Evolutionary conservation across 2,888 invertebrate species (phyloP).

Genomic region (Drosophila tanythrix): DNA sequence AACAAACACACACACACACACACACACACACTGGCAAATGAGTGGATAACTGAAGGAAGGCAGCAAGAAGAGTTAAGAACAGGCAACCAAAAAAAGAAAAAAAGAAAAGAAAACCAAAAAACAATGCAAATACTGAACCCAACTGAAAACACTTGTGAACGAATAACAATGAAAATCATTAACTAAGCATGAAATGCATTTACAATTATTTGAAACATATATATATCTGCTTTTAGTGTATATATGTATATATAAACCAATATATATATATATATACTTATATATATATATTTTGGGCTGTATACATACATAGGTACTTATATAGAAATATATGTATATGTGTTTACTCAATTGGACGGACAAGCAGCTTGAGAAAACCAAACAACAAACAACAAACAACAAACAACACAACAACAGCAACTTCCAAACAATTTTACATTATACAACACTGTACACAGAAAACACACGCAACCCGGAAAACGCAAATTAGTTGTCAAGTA

Average conservation of each 20-base stretch:
- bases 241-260: constrained; percentile 28
- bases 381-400: constrained; percentile 16
- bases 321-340: constrained; percentile 29
- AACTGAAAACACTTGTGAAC: constrained; percentile 54
- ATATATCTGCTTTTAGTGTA: constrained; percentile 27
- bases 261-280: constrained; percentile 33
- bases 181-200: constrained; percentile 78
- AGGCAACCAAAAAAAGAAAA: neutral
- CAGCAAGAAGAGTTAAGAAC: neutral
- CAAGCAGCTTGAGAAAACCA: constrained; percentile 14
- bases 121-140: constrained; percentile 52
- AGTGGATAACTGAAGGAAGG: neutral
- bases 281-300: constrained; percentile 28
- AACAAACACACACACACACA: neutral
- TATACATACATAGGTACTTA: constrained; percentile 25
- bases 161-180: constrained; percentile 64
- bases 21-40: constrained; percentile 9
- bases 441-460: constrained; percentile 12
- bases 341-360: constrained; percentile 30
- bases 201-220: constrained; percentile 53
- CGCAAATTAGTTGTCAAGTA: constrained; percentile 4
- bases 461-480: neutral
- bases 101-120: neutral
- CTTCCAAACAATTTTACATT: constrained; percentile 58
- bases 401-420: constrained; percentile 27